phyloP scores from a whole-genome alignment of 23 tunicate species.

The Halocynthia aurantium region DNA sequence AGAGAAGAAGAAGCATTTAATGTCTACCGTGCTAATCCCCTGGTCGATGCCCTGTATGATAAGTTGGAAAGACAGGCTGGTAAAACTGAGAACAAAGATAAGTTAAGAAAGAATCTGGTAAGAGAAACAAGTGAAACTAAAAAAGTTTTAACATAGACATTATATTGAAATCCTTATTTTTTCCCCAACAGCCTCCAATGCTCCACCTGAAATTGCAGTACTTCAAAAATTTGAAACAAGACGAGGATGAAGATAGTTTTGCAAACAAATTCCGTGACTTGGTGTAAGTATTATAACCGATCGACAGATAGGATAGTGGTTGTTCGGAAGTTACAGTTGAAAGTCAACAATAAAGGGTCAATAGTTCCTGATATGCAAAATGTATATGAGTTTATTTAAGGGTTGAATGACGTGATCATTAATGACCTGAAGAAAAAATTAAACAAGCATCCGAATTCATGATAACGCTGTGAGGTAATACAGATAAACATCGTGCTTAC shows the following conservation, averaged over 20 bases:
- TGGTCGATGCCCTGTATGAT: background rate
- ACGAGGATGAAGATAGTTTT: background rate
- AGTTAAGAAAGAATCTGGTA: background rate
- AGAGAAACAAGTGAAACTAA: background rate
- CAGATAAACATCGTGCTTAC: no score
- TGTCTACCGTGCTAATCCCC: background rate
- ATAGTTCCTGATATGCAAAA: background rate
- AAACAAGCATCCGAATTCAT: no score
- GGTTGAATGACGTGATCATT: no score
- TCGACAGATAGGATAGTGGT: background rate
- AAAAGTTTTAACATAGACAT: background rate
- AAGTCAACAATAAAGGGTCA: background rate
- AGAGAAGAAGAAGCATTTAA: constrained; percentile 1
- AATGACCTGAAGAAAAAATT: no score
- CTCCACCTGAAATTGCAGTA: background rate
- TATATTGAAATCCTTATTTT: background rate
- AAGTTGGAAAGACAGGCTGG: background rate
- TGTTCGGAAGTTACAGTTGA: background rate
- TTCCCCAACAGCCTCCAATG: background rate
- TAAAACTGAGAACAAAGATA: background rate
- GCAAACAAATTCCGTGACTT: no score
- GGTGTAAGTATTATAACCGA: no score
- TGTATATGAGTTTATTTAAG: background rate
- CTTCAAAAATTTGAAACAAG: background rate
- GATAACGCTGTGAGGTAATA: no score